phyloP scores from a whole-genome alignment of 2,797 vertebrate species.

The Hemitrygon akajei region DNA sequence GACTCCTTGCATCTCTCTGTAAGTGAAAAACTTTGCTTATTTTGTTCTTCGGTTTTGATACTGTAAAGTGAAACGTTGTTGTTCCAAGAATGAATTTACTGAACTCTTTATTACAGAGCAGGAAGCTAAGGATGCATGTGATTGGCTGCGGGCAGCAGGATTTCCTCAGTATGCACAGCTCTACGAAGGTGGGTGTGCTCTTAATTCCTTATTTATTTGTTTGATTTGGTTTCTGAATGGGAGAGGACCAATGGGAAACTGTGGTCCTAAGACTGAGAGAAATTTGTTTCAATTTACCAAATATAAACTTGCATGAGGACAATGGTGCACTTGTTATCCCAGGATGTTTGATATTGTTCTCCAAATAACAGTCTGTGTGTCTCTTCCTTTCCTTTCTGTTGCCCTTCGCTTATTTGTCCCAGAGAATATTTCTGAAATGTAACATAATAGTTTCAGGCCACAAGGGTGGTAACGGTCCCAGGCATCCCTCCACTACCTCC shows the following conservation, averaged over 20 bases:
- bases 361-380: neutral
- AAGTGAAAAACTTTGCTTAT: neutral
- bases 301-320: neutral
- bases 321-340: neutral
- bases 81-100: neutral
- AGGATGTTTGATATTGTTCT: neutral
- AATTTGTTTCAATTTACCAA: neutral
- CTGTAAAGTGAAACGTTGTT: neutral
- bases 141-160: slow-evolving; percentile 67
- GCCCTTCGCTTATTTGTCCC: neutral
- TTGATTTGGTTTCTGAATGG: neutral
- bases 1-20: neutral
- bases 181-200: slow-evolving; percentile 62
- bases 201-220: neutral
- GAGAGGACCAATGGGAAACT: neutral
- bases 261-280: neutral
- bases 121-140: slow-evolving; percentile 65
- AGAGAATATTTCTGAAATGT: neutral
- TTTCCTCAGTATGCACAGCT: slow-evolving; percentile 75
- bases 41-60: neutral
- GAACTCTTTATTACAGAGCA: slow-evolving; percentile 55
- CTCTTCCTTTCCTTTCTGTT: neutral
- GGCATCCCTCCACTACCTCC: too few species aligned
- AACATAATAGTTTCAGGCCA: too few species aligned
- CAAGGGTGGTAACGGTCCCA: too few species aligned